Percentiles rank a stretch among this genome's conserved stretches.
phyloP scores from a whole-genome alignment of 2,797 vertebrate species.

The Danio jaintianensis region DNA sequence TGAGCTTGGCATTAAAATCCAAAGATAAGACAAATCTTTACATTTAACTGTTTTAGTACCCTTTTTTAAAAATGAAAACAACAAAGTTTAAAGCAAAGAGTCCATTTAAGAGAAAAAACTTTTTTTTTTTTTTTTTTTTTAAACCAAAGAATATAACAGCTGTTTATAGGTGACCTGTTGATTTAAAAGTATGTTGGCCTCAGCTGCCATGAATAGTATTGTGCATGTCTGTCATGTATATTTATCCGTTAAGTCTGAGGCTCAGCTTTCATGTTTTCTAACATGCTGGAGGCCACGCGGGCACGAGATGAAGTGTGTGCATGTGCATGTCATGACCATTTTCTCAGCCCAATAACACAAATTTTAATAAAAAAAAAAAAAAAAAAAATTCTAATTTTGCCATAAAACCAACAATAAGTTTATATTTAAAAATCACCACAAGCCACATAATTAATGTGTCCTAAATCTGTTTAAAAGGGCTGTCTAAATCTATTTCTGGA shows the following conservation, averaged over 20 bases:
- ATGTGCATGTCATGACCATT: not conserved
- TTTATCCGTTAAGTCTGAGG: constrained; percentile 43
- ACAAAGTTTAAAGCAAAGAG: not conserved
- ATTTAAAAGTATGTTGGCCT: constrained; percentile 42
- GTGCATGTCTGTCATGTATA: constrained; percentile 47
- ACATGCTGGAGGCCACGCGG: constrained; percentile 50
- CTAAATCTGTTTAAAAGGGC: too few species aligned
- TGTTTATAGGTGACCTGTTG: constrained; percentile 34
- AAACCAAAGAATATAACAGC: constrained; percentile 28
- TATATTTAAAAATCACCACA: too few species aligned
- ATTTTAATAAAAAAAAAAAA: too few species aligned
- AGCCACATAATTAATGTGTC: too few species aligned
- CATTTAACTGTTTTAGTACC: not conserved
- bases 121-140: too few species aligned
- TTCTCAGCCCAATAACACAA: not conserved
- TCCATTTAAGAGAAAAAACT: not conserved
- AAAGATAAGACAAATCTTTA: not conserved
- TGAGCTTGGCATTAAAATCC: not conserved
- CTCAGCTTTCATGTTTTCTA: constrained; percentile 47
- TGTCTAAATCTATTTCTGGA: too few species aligned
- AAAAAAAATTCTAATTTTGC: not conserved
- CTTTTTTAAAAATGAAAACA: not conserved
- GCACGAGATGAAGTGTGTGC: constrained; percentile 47
- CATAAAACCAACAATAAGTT: not conserved
- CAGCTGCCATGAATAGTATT: constrained; percentile 39